Conservation (phyloP, 1,140 invertebrate species). For the Vollenhovia emeryi region DNA sequence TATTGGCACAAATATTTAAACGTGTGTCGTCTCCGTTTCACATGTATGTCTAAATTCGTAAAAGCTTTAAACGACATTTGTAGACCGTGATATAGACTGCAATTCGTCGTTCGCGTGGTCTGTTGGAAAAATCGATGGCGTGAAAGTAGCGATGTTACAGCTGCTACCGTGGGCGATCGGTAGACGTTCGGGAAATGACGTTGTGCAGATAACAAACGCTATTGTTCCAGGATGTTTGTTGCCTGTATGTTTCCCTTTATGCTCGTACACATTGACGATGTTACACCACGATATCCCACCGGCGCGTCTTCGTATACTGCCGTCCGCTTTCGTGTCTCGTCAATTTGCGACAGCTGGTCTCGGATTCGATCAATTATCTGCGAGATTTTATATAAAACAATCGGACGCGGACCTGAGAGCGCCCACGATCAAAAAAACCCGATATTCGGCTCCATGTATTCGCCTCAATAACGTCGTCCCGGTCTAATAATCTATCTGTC, state of each 20-base stretch:
- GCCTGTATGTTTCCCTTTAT: constrained; percentile 79
- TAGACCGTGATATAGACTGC: background rate
- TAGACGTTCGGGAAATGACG: constrained; percentile 53
- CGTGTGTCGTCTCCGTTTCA: background rate
- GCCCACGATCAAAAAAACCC: background rate
- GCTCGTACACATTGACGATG: constrained; percentile 69
- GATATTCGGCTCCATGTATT: background rate
- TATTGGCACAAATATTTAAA: background rate
- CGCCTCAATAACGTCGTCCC: background rate
- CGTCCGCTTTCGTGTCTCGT: constrained; percentile 68
- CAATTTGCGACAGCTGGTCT: constrained; percentile 60
- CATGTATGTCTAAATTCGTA: background rate
- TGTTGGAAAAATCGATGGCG: constrained; percentile 31
- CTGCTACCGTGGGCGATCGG: constrained; percentile 50
- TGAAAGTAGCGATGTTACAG: constrained; percentile 37
- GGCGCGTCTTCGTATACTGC: constrained; percentile 57
- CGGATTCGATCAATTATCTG: constrained; percentile 23
- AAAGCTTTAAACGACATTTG: constrained; percentile 14
- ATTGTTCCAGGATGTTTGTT: constrained; percentile 80
- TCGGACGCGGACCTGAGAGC: constrained; percentile 30
- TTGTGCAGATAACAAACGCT: constrained; percentile 72
- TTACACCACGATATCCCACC: constrained; percentile 44
- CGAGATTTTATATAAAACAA: constrained; percentile 10
- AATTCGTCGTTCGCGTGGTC: background rate
- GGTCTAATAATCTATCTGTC: constrained; percentile 2